Percentiles rank a stretch among this genome's conserved stretches.
Evolutionary conservation across 2,888 invertebrate genomes (phyloP).

Genomic region (Aleiodes testaceus): DNA sequence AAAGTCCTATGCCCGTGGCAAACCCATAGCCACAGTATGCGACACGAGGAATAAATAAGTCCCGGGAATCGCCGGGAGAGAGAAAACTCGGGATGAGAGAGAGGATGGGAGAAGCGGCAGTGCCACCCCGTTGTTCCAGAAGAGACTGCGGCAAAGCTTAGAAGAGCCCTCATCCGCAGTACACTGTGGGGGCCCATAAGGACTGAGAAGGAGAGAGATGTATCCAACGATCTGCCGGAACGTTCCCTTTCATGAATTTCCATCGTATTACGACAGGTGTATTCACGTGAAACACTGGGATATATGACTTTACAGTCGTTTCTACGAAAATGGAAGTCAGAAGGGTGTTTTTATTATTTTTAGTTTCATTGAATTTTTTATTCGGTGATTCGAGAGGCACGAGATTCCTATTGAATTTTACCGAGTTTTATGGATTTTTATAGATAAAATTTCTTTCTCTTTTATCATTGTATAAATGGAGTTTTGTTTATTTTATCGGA

Average conservation of each 20-base stretch:
- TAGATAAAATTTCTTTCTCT: not conserved
- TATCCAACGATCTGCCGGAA: constrained; percentile 33
- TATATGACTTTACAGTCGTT: constrained; percentile 21
- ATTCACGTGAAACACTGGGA: constrained; percentile 37
- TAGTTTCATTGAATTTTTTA: not conserved
- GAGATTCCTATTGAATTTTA: too few species aligned
- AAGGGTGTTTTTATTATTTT: constrained; percentile 21
- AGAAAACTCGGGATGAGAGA: constrained; percentile 33
- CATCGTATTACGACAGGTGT: constrained; percentile 43
- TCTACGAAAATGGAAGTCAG: constrained; percentile 14
- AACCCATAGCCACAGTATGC: constrained; percentile 56
- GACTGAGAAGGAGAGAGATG: constrained; percentile 15
- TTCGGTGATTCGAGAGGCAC: too few species aligned
- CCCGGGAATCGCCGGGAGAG: constrained; percentile 50
- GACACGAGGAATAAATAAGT: constrained; percentile 69
- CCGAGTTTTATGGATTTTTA: too few species aligned
- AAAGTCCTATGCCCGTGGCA: constrained; percentile 26
- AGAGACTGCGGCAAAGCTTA: constrained; percentile 23
- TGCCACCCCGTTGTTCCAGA: constrained; percentile 31
- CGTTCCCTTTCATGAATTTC: constrained; percentile 40
- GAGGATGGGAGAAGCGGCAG: constrained; percentile 13
- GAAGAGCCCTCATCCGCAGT: constrained; percentile 15
- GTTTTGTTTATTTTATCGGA: not conserved
- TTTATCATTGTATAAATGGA: not conserved
- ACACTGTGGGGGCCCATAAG: constrained; percentile 9